Conservation (phyloP, 2,113 vertebrate genomes). For the Mungos mungo region DNA sequence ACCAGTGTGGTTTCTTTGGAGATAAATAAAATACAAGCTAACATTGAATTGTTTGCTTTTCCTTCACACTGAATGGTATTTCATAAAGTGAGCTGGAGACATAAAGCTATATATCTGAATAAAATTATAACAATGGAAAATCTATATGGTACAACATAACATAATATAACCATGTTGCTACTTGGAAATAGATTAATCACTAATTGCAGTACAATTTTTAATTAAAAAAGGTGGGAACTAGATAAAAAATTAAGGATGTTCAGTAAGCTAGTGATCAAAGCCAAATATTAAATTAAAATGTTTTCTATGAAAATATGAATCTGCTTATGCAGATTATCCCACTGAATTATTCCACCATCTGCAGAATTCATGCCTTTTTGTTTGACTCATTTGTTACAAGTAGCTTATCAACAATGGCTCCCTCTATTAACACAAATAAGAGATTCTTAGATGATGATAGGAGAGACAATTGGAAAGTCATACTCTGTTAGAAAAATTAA, state of each 20-base stretch:
- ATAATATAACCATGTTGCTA: slow-evolving; percentile 17
- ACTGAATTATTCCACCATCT: slow-evolving; percentile 74
- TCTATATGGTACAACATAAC: slow-evolving; percentile 1
- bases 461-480: slow-evolving; percentile 37
- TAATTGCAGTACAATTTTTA: slow-evolving; percentile 71
- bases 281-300: slow-evolving; percentile 80
- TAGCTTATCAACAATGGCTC: slow-evolving; percentile 65
- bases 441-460: not conserved
- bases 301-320: slow-evolving; percentile 76
- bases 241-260: slow-evolving; percentile 68
- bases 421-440: slow-evolving; percentile 54
- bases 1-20: not conserved
- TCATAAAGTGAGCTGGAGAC: not conserved
- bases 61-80: not conserved
- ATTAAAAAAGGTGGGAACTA: slow-evolving; percentile 73
- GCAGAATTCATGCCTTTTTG: slow-evolving; percentile 59
- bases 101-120: not conserved
- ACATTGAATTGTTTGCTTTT: not conserved
- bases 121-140: slow-evolving; percentile 31
- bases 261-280: slow-evolving; percentile 71
- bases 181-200: slow-evolving; percentile 65
- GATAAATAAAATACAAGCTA: slow-evolving; percentile 11
- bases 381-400: slow-evolving; percentile 59
- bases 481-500: slow-evolving; percentile 13
- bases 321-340: slow-evolving; percentile 80